Evolutionary conservation across 2,113 vertebrate genomes (phyloP).

Genomic region (Leptodactylus fuscus): DNA sequence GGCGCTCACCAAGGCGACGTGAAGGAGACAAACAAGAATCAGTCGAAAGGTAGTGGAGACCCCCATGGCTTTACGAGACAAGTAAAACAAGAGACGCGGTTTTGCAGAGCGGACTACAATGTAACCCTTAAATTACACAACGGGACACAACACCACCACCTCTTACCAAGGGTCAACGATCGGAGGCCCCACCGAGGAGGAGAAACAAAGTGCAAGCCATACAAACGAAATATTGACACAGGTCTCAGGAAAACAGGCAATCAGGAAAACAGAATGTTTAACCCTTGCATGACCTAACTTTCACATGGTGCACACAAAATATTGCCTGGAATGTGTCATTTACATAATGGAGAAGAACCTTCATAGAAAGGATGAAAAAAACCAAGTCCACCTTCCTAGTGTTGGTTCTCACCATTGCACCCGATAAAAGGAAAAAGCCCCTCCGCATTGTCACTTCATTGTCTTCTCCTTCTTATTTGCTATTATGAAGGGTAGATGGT

Average conservation of each 20-base stretch:
- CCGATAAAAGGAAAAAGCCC: not conserved
- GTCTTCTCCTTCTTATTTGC: not conserved
- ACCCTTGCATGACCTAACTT: not conserved
- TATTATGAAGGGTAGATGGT: not conserved
- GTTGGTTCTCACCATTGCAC: not conserved
- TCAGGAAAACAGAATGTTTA: not conserved
- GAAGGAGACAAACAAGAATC: not conserved
- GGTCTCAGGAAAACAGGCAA: not conserved
- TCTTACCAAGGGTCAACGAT: not conserved
- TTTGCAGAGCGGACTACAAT: no score
- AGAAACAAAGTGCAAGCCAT: not conserved
- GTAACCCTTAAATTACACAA: not conserved
- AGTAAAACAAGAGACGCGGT: not conserved
- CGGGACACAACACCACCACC: not conserved
- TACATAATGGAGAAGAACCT: no score
- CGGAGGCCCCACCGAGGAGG: not conserved
- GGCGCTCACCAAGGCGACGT: not conserved
- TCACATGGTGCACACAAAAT: not conserved
- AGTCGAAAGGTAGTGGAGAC: not conserved
- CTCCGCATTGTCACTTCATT: not conserved
- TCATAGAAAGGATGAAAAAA: not conserved
- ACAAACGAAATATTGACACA: not conserved
- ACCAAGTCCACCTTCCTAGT: not conserved
- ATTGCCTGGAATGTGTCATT: not conserved
- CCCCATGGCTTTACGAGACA: not conserved